Conservation (phyloP, 2,888 invertebrate species). For the Schrankia costaestrigalis region DNA sequence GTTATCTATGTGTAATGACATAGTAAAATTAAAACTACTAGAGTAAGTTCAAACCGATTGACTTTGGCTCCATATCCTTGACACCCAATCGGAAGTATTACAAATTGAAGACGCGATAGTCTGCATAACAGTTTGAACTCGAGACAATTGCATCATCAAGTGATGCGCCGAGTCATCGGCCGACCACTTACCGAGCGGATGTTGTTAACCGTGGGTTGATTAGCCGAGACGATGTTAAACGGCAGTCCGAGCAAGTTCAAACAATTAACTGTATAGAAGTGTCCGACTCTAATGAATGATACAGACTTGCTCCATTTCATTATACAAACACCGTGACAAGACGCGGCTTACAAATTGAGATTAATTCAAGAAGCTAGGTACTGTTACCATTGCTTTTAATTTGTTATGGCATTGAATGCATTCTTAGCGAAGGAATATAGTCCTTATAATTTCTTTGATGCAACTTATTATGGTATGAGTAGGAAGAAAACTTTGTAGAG, state of each 20-base stretch:
- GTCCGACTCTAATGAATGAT: conserved; percentile 79
- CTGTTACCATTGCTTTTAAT: conserved; percentile 29
- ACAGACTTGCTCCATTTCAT: conserved; percentile 70
- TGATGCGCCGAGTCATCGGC: conserved; percentile 70
- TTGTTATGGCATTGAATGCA: conserved; percentile 15
- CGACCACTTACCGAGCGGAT: conserved; percentile 71
- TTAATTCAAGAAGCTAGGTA: conserved; percentile 67
- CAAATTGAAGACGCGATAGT: conserved; percentile 57
- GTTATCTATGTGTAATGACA: neutral
- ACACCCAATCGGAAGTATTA: conserved; percentile 72
- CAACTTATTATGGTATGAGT: conserved; percentile 7
- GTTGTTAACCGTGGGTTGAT: conserved; percentile 78
- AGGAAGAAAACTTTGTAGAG: conserved; percentile 23
- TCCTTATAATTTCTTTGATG: conserved; percentile 14
- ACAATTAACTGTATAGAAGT: conserved; percentile 79
- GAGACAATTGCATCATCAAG: conserved; percentile 73
- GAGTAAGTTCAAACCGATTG: conserved; percentile 48
- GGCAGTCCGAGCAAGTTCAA: conserved; percentile 75
- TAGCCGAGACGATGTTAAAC: conserved; percentile 76
- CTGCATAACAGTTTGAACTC: conserved; percentile 44
- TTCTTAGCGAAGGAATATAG: conserved; percentile 17
- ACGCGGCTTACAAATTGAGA: conserved; percentile 73
- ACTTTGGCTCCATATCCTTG: conserved; percentile 61
- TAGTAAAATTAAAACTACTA: conserved; percentile 29
- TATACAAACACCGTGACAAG: conserved; percentile 77